Percentiles rank a stretch among this genome's conserved stretches.
These are phyloP conservation scores for Ginglymostoma cirratum DNA, from an alignment of 2,113 vertebrate genomes.

Conservation along the genomic window DNA sequence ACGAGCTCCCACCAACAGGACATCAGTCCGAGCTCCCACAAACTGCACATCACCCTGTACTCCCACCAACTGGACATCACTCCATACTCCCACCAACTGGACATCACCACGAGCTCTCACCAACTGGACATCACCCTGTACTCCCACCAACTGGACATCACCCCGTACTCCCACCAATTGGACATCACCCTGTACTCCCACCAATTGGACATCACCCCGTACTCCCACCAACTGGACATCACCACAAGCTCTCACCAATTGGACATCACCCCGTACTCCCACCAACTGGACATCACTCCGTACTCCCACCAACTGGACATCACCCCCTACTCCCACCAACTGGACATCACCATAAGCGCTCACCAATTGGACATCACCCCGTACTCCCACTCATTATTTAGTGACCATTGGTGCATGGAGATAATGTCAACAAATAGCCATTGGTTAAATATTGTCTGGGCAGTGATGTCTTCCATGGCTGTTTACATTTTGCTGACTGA, in stretches of 20 bases:
- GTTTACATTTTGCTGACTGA: not conserved
- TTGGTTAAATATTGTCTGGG: not conserved
- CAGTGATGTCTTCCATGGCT: not conserved
- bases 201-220: not conserved
- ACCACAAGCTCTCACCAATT: not conserved
- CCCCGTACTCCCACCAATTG: not conserved
- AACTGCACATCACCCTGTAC: too few species aligned
- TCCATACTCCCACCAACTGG: too few species aligned
- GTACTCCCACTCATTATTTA: not conserved
- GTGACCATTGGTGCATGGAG: not conserved
- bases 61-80: too few species aligned
- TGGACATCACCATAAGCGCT: too few species aligned
- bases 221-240: not conserved
- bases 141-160: not conserved
- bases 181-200: not conserved
- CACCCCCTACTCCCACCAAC: not conserved
- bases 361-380: not conserved
- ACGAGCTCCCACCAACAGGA: too few species aligned
- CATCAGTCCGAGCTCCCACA: too few species aligned
- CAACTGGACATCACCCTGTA: not conserved
- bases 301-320: not conserved
- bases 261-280: not conserved
- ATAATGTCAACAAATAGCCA: not conserved
- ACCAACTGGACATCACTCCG: not conserved
- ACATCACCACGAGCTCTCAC: too few species aligned